Evolutionary conservation across 2,797 vertebrate genomes (phyloP).

Genomic region (Sebastes goodei): DNA sequence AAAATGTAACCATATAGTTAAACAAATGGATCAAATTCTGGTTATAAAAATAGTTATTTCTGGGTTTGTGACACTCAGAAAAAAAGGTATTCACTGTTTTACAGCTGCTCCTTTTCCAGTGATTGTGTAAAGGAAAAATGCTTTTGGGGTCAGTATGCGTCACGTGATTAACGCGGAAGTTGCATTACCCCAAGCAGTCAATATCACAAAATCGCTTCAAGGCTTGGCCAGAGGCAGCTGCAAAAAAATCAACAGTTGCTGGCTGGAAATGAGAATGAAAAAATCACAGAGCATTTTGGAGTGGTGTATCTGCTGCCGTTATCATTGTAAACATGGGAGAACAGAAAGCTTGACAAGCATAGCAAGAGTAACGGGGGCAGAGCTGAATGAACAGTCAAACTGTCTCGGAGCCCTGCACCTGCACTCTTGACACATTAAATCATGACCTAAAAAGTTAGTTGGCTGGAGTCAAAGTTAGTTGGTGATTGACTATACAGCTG

Average conservation of each 20-base stretch:
- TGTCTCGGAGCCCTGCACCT: not conserved
- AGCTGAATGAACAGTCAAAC: not conserved
- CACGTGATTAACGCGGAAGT: not conserved
- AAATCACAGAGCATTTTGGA: not conserved
- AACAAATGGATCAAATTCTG: not conserved
- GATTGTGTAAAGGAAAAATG: not conserved
- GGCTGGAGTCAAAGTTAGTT: constrained; percentile 3
- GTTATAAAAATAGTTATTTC: not conserved
- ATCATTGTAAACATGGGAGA: not conserved
- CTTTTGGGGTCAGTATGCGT: not conserved
- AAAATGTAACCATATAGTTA: not conserved
- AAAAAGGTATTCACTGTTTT: not conserved
- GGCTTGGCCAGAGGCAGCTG: not conserved
- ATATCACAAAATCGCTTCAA: not conserved
- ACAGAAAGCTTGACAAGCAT: not conserved
- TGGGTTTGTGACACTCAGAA: not conserved
- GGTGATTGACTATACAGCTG: constrained; percentile 56
- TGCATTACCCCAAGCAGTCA: not conserved
- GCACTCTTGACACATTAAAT: constrained; percentile 7
- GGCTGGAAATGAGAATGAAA: not conserved
- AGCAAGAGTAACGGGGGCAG: not conserved
- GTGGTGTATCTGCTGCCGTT: not conserved
- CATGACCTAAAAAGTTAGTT: constrained; percentile 13
- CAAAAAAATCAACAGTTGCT: not conserved
- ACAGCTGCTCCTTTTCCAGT: not conserved